Conservation (phyloP, 2,113 vertebrate genomes). For the Psophia crepitans region DNA sequence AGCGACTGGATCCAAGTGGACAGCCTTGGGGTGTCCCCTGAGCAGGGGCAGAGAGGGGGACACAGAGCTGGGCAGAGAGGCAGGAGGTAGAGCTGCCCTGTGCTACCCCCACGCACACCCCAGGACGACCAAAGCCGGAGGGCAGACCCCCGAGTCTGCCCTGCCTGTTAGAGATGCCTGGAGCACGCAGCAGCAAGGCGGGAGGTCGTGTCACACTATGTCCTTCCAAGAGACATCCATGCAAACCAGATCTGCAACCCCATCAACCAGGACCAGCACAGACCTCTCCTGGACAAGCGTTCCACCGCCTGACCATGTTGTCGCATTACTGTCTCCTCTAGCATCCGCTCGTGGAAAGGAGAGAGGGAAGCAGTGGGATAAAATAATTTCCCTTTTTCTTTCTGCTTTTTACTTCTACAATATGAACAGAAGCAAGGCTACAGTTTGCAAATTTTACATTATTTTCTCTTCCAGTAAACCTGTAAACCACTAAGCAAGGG, state of each 20-base stretch:
- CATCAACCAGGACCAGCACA: not conserved
- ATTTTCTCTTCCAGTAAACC: not conserved
- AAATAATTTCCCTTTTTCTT: not conserved
- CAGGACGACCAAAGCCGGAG: fast-evolving
- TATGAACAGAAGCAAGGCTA: not conserved
- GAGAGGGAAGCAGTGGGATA: not conserved
- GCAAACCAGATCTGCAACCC: not conserved
- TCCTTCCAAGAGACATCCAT: not conserved
- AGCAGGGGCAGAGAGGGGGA: not conserved
- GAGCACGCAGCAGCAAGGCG: not conserved
- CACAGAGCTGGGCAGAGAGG: not conserved
- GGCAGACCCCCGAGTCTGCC: fast-evolving
- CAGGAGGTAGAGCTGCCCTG: not conserved
- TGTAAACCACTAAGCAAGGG: not conserved
- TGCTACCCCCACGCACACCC: not conserved
- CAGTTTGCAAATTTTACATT: not conserved
- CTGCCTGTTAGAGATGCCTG: not conserved
- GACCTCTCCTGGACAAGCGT: not conserved
- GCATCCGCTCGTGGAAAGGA: not conserved
- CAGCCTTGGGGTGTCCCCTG: not conserved
- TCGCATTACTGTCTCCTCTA: constrained; percentile 9
- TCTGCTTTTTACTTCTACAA: not conserved
- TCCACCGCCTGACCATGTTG: not conserved
- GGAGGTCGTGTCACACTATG: fast-evolving
- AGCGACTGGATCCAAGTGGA: not conserved